phyloP scores from a whole-genome alignment of 2,888 invertebrate genomes.

The Netelia fuscicornis region DNA sequence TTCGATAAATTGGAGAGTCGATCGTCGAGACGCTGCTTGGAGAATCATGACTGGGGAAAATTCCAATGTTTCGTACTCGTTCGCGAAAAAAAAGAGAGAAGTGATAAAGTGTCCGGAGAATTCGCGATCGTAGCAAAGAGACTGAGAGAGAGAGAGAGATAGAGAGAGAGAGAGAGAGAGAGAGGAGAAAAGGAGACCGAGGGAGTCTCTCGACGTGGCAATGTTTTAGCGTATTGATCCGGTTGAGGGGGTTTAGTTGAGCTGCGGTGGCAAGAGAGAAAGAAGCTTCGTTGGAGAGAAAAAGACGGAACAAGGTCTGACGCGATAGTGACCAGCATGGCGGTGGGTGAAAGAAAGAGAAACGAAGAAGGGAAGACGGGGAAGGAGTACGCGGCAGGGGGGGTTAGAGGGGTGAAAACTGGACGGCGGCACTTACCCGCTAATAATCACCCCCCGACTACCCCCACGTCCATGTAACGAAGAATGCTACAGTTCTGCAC shows the following conservation, averaged over 20 bases:
- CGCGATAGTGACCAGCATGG: conserved; percentile 54
- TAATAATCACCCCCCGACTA: conserved; percentile 81
- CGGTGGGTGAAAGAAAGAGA: conserved; percentile 27
- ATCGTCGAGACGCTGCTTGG: background rate
- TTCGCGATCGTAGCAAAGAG: background rate
- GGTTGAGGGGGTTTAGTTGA: conserved; percentile 77
- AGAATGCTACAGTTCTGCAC: conserved; percentile 66
- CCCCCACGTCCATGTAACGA: conserved; percentile 60
- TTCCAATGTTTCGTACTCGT: background rate
- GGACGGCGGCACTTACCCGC: conserved; percentile 83
- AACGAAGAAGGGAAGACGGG: conserved; percentile 48
- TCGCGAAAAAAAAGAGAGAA: background rate
- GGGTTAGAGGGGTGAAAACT: conserved; percentile 77
- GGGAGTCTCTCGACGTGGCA: conserved; percentile 81
- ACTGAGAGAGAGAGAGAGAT: background rate
- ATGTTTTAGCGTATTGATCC: conserved; percentile 85
- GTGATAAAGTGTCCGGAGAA: background rate
- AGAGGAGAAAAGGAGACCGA: conserved; percentile 44
- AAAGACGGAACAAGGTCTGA: conserved; percentile 66
- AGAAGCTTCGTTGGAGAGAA: conserved; percentile 48
- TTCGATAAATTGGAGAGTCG: no score
- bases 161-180: background rate
- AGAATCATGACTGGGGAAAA: background rate
- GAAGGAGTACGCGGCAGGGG: background rate
- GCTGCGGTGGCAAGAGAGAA: conserved; percentile 73